Evolutionary conservation across 2,797 vertebrate species (phyloP).

Genomic region (Enteromius treurensis): DNA sequence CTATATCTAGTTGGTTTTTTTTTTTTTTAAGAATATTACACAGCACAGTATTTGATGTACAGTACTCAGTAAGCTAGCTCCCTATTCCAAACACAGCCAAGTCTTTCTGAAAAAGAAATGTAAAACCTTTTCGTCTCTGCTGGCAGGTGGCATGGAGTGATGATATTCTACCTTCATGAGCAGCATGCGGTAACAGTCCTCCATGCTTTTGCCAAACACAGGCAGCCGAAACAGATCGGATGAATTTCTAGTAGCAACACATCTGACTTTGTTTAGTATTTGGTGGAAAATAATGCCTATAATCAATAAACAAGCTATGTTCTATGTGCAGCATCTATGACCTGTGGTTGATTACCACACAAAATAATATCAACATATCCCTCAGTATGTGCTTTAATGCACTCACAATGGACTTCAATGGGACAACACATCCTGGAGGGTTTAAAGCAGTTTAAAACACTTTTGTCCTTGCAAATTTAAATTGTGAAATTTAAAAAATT

Average conservation of each 20-base stretch:
- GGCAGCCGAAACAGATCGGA: not conserved
- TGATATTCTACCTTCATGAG: conserved; percentile 37
- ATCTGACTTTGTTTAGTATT: not conserved
- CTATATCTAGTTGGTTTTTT: too few species aligned
- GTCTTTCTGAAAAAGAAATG: not conserved
- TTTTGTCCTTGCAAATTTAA: not conserved
- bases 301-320: not conserved
- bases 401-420: conserved; percentile 1
- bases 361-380: not conserved
- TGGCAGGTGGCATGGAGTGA: not conserved
- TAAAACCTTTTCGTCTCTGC: not conserved
- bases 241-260: conserved; percentile 12
- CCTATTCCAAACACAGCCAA: not conserved
- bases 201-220: conserved; percentile 31
- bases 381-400: not conserved
- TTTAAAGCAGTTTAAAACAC: not conserved
- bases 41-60: not conserved
- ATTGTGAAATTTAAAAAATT: too few species aligned
- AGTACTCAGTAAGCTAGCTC: not conserved
- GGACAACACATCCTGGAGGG: not conserved
- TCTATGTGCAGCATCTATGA: conserved; percentile 3
- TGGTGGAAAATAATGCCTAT: not conserved
- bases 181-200: conserved; percentile 6
- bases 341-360: not conserved
- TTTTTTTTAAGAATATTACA: not conserved